phyloP scores from a whole-genome alignment of 2,113 vertebrate species.

The Lota lota region DNA sequence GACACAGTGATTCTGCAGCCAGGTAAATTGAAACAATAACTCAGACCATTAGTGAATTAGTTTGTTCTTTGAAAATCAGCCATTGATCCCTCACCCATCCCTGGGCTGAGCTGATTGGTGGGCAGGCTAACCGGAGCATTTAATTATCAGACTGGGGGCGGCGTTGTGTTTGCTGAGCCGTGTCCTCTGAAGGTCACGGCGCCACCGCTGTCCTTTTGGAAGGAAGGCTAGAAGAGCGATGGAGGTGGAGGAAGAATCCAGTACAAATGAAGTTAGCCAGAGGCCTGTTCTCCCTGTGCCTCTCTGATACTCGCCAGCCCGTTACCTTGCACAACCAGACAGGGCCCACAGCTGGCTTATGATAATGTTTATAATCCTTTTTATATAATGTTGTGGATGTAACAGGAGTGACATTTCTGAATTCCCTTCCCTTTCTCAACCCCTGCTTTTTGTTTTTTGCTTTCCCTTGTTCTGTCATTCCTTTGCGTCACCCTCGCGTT shows the following conservation, averaged over 20 bases:
- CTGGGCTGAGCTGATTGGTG: constrained; percentile 65
- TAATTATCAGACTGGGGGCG: constrained; percentile 64
- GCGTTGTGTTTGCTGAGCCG: constrained; percentile 65
- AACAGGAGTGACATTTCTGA: constrained; percentile 43
- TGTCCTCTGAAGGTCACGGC: constrained; percentile 75
- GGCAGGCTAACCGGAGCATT: constrained; percentile 65
- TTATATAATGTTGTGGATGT: constrained; percentile 40
- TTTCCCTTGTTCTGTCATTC: constrained; percentile 12
- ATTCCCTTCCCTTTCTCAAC: constrained; percentile 13
- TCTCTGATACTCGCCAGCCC: constrained; percentile 50
- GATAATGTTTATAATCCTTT: constrained; percentile 45
- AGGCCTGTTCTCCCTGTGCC: constrained; percentile 18
- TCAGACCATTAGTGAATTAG: constrained; percentile 79
- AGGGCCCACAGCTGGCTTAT: constrained; percentile 41
- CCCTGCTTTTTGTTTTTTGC: not conserved
- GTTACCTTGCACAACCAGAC: constrained; percentile 57
- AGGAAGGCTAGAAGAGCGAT: constrained; percentile 29
- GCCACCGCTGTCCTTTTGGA: constrained; percentile 42
- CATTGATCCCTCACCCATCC: constrained; percentile 63
- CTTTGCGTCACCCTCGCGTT: constrained; percentile 22
- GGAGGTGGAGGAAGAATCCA: constrained; percentile 42
- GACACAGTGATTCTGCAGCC: constrained; percentile 68
- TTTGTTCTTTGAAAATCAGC: constrained; percentile 73
- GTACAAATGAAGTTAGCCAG: constrained; percentile 63
- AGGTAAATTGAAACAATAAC: constrained; percentile 76